phyloP scores from a whole-genome alignment of 2,888 invertebrate species.

The Hypercompe scribonia region DNA sequence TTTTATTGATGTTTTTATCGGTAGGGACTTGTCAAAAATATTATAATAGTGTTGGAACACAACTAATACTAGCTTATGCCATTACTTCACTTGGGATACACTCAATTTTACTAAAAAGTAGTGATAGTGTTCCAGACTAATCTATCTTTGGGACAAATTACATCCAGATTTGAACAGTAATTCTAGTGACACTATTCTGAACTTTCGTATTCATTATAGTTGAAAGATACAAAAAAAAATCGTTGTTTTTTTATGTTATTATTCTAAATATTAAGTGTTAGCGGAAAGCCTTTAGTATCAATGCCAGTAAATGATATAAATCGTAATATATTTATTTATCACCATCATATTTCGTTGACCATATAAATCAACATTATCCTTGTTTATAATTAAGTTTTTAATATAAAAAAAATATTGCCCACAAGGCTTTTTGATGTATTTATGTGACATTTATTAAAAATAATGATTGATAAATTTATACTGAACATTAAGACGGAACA shows the following conservation, averaged over 20 bases:
- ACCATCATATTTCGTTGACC: background rate
- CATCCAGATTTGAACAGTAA: background rate
- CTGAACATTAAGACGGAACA: background rate
- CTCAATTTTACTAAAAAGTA: background rate
- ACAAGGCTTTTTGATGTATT: background rate
- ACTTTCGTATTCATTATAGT: background rate
- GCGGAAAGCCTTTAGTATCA: background rate
- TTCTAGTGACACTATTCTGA: background rate
- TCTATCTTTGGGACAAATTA: background rate
- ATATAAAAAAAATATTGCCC: background rate
- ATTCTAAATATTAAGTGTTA: background rate
- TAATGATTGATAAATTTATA: background rate
- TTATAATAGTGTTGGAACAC: background rate
- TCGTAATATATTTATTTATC: background rate
- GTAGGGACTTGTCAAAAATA: constrained; percentile 11
- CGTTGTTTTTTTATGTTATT: background rate
- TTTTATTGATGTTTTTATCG: constrained; percentile 32
- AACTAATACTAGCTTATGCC: background rate
- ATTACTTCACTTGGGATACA: background rate
- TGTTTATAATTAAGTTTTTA: background rate
- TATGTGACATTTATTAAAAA: background rate
- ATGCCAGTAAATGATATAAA: background rate
- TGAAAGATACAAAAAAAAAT: background rate
- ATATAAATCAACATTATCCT: background rate
- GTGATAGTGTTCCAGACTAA: background rate